Evolutionary conservation across 2,888 invertebrate genomes (phyloP).

Genomic region (Torymus texanus): DNA sequence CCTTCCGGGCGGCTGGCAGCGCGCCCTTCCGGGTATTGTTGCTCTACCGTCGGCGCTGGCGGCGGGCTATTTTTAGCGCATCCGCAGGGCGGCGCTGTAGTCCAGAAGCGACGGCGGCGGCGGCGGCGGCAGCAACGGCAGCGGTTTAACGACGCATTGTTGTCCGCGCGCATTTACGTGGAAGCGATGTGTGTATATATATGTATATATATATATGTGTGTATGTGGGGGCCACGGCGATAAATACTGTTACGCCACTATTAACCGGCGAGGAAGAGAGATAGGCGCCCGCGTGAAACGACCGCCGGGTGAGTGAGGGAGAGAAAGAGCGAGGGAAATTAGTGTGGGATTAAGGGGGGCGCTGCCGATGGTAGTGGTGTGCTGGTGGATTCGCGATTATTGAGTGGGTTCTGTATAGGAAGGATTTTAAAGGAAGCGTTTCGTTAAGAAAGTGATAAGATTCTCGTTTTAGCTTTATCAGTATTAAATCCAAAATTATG

Average conservation of each 20-base stretch:
- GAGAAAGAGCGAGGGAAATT: no score
- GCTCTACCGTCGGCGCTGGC: constrained; percentile 9
- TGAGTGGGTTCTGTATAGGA: no score
- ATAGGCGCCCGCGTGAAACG: no score
- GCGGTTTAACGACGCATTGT: constrained; percentile 72
- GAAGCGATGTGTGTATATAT: constrained; percentile 62
- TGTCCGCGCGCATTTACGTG: constrained; percentile 70
- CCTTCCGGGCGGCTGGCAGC: constrained; percentile 63
- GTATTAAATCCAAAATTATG: no score
- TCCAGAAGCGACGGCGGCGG: constrained; percentile 23
- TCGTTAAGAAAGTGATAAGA: no score
- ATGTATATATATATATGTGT: constrained; percentile 54
- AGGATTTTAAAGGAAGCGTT: no score
- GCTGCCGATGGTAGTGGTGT: no score
- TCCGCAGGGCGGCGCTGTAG: not conserved
- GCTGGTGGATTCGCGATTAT: no score
- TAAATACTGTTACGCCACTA: constrained; percentile 65
- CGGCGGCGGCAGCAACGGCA: constrained; percentile 46
- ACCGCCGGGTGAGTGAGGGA: not conserved
- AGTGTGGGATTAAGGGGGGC: no score
- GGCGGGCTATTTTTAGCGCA: constrained; percentile 52
- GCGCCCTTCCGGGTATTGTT: constrained; percentile 71
- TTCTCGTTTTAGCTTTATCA: no score
- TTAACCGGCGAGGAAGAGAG: not conserved
- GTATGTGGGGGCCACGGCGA: constrained; percentile 36